phyloP scores from a whole-genome alignment of 2,113 vertebrate species.

The Semicossyphus pulcher region DNA sequence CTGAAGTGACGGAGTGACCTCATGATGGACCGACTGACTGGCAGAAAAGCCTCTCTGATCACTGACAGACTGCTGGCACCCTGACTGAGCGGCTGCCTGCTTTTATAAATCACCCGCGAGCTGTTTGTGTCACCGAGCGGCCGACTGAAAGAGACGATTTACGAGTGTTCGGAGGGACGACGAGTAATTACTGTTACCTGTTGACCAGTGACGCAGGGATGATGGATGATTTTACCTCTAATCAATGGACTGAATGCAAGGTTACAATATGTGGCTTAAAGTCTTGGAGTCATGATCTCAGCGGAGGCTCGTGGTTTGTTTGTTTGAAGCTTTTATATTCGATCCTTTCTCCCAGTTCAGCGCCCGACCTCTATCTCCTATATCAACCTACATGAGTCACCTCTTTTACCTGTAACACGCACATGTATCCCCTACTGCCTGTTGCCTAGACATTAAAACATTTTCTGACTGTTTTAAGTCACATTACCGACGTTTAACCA shows the following conservation, averaged over 20 bases:
- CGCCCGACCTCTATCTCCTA: too few species aligned
- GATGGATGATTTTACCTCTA: background rate
- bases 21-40: conserved; percentile 32
- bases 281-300: background rate
- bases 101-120: conserved; percentile 7
- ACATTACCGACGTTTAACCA: too few species aligned
- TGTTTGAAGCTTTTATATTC: background rate
- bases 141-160: background rate
- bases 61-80: conserved; percentile 1
- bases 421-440: too few species aligned
- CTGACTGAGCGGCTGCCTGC: background rate
- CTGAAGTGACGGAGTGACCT: conserved; percentile 6
- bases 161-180: background rate
- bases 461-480: too few species aligned
- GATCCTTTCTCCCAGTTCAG: background rate
- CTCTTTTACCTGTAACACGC: too few species aligned
- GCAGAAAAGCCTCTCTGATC: conserved; percentile 37
- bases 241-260: background rate
- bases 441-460: too few species aligned
- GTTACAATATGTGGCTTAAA: background rate
- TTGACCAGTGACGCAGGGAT: background rate
- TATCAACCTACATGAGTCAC: too few species aligned
- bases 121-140: background rate
- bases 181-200: background rate
- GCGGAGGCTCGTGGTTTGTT: background rate